Evolutionary conservation across 2,888 invertebrate species (phyloP).

Genomic region (Rhopalosiphum nymphaeae): DNA sequence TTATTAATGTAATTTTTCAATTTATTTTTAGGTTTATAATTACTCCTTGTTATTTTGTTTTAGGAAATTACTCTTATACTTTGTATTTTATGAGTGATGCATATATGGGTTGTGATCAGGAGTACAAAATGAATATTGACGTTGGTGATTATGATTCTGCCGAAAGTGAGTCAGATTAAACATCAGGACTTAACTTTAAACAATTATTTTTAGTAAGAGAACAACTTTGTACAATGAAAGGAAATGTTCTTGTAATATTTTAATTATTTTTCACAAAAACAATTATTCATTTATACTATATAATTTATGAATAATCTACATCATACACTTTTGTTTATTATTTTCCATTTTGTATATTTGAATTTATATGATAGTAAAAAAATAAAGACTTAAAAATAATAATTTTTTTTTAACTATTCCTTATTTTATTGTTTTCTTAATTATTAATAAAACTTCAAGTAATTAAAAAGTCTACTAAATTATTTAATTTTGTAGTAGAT

Average conservation of each 20-base stretch:
- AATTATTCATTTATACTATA: background rate
- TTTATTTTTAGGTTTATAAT: background rate
- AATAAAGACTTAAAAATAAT: background rate
- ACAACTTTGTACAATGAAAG: background rate
- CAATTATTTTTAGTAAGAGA: conserved; percentile 15
- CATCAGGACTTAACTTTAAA: background rate
- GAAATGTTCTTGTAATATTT: conserved; percentile 32
- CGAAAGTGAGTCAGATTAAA: conserved; percentile 57
- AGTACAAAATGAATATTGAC: conserved; percentile 92
- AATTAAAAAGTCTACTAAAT: background rate
- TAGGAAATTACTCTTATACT: conserved; percentile 89
- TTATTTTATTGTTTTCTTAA: background rate
- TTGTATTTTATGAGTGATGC: conserved; percentile 99
- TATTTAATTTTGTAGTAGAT: background rate
- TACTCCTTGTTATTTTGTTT: conserved; percentile 59
- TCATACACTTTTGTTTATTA: conserved; percentile 13
- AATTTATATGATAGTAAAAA: conserved; percentile 25
- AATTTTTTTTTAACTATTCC: background rate
- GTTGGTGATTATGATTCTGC: conserved; percentile 75
- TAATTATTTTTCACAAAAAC: conserved; percentile 31
- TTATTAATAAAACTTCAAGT: background rate
- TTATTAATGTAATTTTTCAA: conserved; percentile 53
- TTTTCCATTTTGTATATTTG: conserved; percentile 28
- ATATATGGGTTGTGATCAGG: conserved; percentile 99
- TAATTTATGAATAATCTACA: background rate